Percentiles rank a stretch among this genome's conserved stretches.
phyloP scores from a whole-genome alignment of 1,140 invertebrate species.

The Latrodectus geometricus region DNA sequence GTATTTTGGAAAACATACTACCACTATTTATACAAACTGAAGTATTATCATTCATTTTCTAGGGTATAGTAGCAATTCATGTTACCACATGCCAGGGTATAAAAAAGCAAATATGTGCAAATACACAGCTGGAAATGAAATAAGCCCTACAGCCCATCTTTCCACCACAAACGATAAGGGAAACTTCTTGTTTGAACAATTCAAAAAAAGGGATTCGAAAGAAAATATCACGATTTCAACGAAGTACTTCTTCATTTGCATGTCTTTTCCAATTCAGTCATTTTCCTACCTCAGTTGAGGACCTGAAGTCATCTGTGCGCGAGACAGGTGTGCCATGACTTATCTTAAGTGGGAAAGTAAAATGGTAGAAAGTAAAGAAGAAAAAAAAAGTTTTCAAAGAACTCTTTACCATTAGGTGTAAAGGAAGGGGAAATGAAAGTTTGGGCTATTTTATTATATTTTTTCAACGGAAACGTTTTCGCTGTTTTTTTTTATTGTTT shows the following conservation, averaged over 20 bases:
- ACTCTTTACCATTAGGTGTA: slow-evolving; percentile 32
- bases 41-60: no score
- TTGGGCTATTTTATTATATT: slow-evolving; percentile 14
- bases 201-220: no score
- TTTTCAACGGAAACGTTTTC: slow-evolving; percentile 5
- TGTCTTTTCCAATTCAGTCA: background rate
- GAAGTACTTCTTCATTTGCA: slow-evolving; percentile 35
- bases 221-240: slow-evolving; percentile 9
- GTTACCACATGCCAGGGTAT: no score
- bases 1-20: no score
- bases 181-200: slow-evolving; percentile 1
- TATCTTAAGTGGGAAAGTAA: slow-evolving; percentile 11
- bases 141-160: background rate
- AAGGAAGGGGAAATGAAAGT: slow-evolving; percentile 34
- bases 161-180: slow-evolving; percentile 2
- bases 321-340: slow-evolving; percentile 11
- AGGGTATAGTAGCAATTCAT: no score
- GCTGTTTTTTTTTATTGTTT: background rate
- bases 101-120: background rate
- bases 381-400: slow-evolving; percentile 14
- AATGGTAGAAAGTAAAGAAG: background rate
- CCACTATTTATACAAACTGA: no score
- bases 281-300: slow-evolving; percentile 24
- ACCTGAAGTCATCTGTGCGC: background rate
- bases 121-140: slow-evolving; percentile 6